These are phyloP conservation scores for Meloidogyne hapla DNA, from an alignment of 1,140 invertebrate species.

Conservation along the genomic window DNA sequence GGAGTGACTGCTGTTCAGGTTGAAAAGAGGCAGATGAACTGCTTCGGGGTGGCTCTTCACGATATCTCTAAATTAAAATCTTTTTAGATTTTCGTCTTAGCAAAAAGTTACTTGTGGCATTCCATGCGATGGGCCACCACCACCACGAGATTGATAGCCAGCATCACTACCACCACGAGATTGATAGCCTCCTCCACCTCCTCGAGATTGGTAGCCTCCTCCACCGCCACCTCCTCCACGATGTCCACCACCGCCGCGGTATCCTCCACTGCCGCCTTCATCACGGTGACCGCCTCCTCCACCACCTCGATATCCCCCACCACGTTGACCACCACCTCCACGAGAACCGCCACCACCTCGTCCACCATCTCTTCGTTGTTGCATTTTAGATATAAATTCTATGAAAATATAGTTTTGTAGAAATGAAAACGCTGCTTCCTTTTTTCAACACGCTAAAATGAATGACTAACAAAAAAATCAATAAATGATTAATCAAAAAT, in stretches of 20 bases:
- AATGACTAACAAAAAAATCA: too few relatives aligned
- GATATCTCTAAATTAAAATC: not conserved
- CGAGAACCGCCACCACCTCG: not conserved
- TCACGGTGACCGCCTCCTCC: conserved; percentile 73
- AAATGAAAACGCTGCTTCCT: too few relatives aligned
- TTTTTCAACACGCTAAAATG: too few relatives aligned
- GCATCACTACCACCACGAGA: too few relatives aligned
- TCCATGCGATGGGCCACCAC: not conserved
- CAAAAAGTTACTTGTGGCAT: not conserved
- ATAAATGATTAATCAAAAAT: too few relatives aligned
- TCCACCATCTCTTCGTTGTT: not conserved
- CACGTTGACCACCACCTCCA: not conserved
- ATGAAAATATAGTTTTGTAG: too few relatives aligned
- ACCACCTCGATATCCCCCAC: conserved; percentile 32
- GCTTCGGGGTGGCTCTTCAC: not conserved
- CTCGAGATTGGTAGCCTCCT: conserved; percentile 70
- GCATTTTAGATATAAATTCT: too few relatives aligned
- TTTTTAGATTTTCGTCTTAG: not conserved
- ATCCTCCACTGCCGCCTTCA: conserved; percentile 56
- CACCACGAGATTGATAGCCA: not conserved
- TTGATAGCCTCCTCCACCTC: not conserved
- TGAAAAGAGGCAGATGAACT: not conserved
- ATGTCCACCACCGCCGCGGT: not conserved
- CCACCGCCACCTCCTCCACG: not conserved
- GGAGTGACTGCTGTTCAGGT: not conserved